Base-by-base conservation (phyloP, 2,797 vertebrate genomes). In the Limnodromus scolopaceus region DNA sequence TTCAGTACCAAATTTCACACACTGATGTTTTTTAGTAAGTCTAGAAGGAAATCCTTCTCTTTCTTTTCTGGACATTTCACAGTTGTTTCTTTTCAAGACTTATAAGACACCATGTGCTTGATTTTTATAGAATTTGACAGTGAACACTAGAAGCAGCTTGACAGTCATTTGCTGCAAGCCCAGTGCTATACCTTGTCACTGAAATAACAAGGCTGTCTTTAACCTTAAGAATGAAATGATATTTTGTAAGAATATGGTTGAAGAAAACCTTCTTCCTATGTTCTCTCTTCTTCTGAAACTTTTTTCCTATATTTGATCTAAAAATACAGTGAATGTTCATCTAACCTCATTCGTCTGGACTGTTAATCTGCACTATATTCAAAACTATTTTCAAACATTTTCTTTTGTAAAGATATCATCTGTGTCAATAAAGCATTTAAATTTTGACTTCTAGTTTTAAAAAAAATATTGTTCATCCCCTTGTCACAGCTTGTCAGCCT, bases 41-140 rank as follows among this genome's bases (percentile, higher is more conserved):
- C 16, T 36, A 36, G 48, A 78, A 71, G 19, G 43, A 75, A 90
- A 75, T 4, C 11, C 9, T 58, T 16, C 16, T 65, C n/a, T n/a
- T 89, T 85, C 11, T 84, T 81, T 80, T 80, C 41, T 65, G 28
- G 27, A n/a, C 11, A 41, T 38, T 61, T 77, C 48, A 9, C 57
- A 93, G 48, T 76, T 90, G 8, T 72, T 82, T 93, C 36, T 80
- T 91, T 95, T 91, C 19, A 92, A 92, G 54, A 32, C 12, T 53
- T 91, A 30, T 45, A 45, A 92, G 48, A 41, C 17, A 78, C 64
- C 7, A 19, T 78, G 16, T 72, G 4, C n/a, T 89, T 93, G 55
- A 54, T 77, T 77, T 72, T 71, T 54, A 53, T 53, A 68, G n/a
- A 89, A 28, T 32, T 64, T 84, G 39, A 75, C 45, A 66, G 7